Conservation (phyloP, 2,797 vertebrate genomes). For the Distichodus sexfasciatus region DNA sequence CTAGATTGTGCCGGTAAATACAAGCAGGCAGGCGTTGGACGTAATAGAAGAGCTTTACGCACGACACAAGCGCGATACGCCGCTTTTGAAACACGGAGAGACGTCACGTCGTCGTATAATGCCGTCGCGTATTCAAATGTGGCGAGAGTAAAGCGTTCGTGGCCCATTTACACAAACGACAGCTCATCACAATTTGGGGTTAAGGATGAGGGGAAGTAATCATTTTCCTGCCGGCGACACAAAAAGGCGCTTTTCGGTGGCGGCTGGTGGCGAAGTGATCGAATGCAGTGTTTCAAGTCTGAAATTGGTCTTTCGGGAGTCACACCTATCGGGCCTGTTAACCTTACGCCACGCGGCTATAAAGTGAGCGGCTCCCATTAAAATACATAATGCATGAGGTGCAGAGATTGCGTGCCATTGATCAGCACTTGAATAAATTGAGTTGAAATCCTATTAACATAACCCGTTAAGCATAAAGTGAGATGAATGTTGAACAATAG, state of each 20-base stretch:
- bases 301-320: constrained; percentile 83
- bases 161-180: constrained; percentile 72
- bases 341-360: constrained; percentile 86
- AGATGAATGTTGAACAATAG: constrained; percentile 68
- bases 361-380: constrained; percentile 82
- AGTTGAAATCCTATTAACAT: constrained; percentile 89
- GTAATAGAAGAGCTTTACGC: constrained; percentile 11
- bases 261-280: constrained; percentile 69
- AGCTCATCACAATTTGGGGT: constrained; percentile 75
- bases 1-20: constrained; percentile 16
- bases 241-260: constrained; percentile 71
- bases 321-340: constrained; percentile 85
- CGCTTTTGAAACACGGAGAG: constrained; percentile 19
- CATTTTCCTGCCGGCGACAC: constrained; percentile 65
- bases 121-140: constrained; percentile 25
- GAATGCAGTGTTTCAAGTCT: constrained; percentile 75
- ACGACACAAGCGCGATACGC: constrained; percentile 13
- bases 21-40: not conserved
- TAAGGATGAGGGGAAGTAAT: constrained; percentile 78
- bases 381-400: constrained; percentile 94
- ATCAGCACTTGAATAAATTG: constrained; percentile 95
- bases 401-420: constrained; percentile 89
- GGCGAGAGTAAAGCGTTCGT: constrained; percentile 64
- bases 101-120: not conserved
- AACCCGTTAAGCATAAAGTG: constrained; percentile 80